These are phyloP conservation scores for Ichneumoninae sp. DNA, from an alignment of 2,888 invertebrate species.

Conservation along the genomic window DNA sequence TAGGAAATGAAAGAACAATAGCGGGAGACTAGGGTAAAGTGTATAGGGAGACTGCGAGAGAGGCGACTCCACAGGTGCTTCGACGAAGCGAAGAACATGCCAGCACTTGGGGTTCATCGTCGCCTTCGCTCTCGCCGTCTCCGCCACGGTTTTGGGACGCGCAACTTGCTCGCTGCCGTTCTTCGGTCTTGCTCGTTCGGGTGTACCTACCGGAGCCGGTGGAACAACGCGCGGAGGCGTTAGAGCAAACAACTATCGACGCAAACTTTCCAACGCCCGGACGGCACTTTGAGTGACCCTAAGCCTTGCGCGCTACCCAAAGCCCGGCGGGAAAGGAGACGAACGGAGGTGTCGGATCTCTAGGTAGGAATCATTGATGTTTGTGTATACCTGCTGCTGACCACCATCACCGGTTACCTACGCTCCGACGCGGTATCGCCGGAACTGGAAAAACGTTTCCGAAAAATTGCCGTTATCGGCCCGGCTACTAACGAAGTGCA, in stretches of 20 bases:
- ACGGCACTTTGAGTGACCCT: constrained; percentile 49
- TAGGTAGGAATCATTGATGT: constrained; percentile 7
- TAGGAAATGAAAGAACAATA: constrained; percentile 76
- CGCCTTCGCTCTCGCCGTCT: constrained; percentile 69
- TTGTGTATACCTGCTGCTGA: constrained; percentile 10
- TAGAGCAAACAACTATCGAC: constrained; percentile 76
- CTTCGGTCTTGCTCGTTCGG: constrained; percentile 27
- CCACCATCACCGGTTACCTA: constrained; percentile 21
- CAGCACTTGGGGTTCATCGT: constrained; percentile 10
- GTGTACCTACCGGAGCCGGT: constrained; percentile 50
- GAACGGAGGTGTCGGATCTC: background rate
- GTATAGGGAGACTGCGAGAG: constrained; percentile 35
- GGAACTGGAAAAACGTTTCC: constrained; percentile 10
- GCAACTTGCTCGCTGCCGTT: constrained; percentile 23
- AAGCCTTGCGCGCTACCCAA: constrained; percentile 1
- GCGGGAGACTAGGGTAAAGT: constrained; percentile 35
- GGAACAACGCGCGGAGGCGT: constrained; percentile 73
- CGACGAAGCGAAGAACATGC: constrained; percentile 24
- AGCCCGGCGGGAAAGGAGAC: constrained; percentile 1
- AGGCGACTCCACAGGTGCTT: constrained; percentile 80
- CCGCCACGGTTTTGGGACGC: constrained; percentile 59
- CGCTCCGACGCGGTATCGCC: background rate
- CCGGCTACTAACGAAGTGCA: constrained; percentile 22
- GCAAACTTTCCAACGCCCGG: constrained; percentile 76
- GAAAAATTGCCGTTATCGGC: constrained; percentile 28